Base-by-base conservation (phyloP, 2,797 vertebrate species). In the Picus viridis region DNA sequence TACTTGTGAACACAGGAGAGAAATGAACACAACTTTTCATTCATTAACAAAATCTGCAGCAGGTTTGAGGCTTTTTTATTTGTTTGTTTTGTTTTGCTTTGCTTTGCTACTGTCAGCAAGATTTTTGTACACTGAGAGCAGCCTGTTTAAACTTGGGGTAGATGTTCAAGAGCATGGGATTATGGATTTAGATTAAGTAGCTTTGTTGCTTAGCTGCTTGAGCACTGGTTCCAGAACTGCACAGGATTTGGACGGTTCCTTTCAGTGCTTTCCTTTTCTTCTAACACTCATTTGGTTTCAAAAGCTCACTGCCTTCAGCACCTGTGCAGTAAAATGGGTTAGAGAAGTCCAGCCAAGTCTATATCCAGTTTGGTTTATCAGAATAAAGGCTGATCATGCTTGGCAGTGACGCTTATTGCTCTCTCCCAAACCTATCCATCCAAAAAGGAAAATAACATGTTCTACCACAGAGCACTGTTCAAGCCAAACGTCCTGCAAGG, bases 21-120 rank as follows among this genome's bases (percentile, higher is more conserved):
- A 88, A 91, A 95, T 39, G 83, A 89, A 63, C 11, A 80, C 45
- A 85, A 51, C 24, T 76, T 92, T 73, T 84, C 86, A 69, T 47
- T 83, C 70, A 88, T 71, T 89, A 90, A 90, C 14, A 77, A 92
- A 89, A 88, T 86, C 69, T 69, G 63, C 51, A 27, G 24, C 27
- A 61, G 6, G 9, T 81, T 88, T 88, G 86, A 92, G 67, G 23
- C 23, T 56, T 23, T 58, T 88, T 79, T 29, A 86, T 47, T 43
- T 43, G 15, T 43, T 7, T 43, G 15, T 43, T 34, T 34, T 34
- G 34, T 34, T 34, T 16, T 43, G 15, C 16, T 43, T 43, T 43
- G 14, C 16, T 16, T 80, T 10, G 2, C 59, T 43, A 8, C 20
- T 59, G 10, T 57, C 59, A 63, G 72, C 29, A 70, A 75, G n/a